Percentiles rank a stretch among this genome's conserved stretches.
Conservation (phyloP, 2,113 vertebrate genomes). For the Pomatorhinus ruficollis region DNA sequence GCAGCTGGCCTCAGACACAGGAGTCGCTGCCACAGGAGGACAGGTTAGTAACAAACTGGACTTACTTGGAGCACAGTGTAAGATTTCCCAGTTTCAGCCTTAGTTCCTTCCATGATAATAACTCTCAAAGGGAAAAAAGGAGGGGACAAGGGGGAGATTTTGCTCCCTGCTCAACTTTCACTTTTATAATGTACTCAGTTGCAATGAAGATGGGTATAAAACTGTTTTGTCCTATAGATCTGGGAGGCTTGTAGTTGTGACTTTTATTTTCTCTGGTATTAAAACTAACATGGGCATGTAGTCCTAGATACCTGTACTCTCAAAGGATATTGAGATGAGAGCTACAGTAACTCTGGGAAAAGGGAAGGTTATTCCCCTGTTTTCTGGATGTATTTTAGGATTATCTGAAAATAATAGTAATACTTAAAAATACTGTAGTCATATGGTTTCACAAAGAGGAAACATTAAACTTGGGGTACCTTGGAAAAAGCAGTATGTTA, state of each 20-base stretch:
- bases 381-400: neutral
- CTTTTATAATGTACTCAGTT: neutral
- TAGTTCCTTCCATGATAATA: neutral
- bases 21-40: neutral
- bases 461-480: neutral
- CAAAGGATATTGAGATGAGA: neutral
- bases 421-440: neutral
- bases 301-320: neutral
- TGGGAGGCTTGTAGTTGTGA: neutral
- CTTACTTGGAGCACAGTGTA: neutral
- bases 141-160: neutral
- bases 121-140: neutral
- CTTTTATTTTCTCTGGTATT: neutral
- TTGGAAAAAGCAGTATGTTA: neutral
- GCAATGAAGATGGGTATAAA: neutral
- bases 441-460: neutral
- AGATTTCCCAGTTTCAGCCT: neutral
- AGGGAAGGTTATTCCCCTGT: neutral
- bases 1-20: neutral
- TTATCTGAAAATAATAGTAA: neutral
- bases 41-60: constrained; percentile 42
- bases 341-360: neutral
- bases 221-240: neutral
- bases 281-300: neutral
- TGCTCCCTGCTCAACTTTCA: neutral